Percentiles rank a stretch among this genome's conserved stretches.
Evolutionary conservation across 1,140 invertebrate species (phyloP).

Genomic region (Drosophila suzukii): DNA sequence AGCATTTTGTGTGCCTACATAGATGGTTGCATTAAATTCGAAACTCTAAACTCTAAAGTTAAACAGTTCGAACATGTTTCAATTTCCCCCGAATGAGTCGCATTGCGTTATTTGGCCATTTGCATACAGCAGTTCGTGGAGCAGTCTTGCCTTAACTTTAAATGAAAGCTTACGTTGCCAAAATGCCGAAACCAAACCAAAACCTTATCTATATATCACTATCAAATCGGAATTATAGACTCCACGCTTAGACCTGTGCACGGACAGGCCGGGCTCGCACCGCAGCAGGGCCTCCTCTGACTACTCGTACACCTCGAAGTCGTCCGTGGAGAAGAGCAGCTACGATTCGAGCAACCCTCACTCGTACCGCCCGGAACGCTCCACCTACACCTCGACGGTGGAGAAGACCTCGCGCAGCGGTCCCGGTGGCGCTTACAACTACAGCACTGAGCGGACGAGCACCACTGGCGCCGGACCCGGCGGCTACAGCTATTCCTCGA

Average conservation of each 20-base stretch:
- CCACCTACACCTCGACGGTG: conserved; percentile 88
- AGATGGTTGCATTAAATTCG: conserved; percentile 36
- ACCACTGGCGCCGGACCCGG: conserved; percentile 90
- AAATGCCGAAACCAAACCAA: conserved; percentile 19
- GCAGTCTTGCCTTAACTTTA: conserved; percentile 35
- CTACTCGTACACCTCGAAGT: conserved; percentile 93
- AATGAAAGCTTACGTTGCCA: conserved; percentile 59
- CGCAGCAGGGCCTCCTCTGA: conserved; percentile 85
- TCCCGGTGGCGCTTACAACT: conserved; percentile 88
- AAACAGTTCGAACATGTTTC: conserved; percentile 78
- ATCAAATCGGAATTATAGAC: conserved; percentile 87
- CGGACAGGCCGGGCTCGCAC: conserved; percentile 89
- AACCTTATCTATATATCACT: conserved; percentile 67
- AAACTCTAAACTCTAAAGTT: conserved; percentile 35
- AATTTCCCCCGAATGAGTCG: conserved; percentile 67
- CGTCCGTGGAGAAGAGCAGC: conserved; percentile 85
- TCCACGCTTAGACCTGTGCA: conserved; percentile 93
- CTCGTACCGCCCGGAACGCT: conserved; percentile 86
- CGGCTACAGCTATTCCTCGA: conserved; percentile 92
- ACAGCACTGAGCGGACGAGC: conserved; percentile 89
- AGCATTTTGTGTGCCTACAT: conserved; percentile 35
- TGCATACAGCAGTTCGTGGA: conserved; percentile 34
- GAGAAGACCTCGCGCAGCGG: conserved; percentile 88
- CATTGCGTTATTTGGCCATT: conserved; percentile 26
- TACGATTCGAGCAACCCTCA: conserved; percentile 86